These are phyloP conservation scores for Esox niger DNA, from an alignment of 2,113 vertebrate species.

Conservation along the genomic window DNA sequence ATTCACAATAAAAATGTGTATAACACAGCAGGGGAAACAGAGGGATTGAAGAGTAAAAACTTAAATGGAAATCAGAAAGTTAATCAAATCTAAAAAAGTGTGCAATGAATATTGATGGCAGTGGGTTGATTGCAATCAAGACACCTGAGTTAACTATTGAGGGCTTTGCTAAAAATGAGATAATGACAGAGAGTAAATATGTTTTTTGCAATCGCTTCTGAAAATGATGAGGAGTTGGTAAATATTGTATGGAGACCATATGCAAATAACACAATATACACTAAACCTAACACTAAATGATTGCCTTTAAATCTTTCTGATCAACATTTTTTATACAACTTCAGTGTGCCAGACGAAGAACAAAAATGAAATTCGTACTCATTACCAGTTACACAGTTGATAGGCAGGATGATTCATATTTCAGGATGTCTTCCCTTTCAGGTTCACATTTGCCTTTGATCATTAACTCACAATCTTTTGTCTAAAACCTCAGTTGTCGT, in stretches of 20 bases:
- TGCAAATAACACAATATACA: no score
- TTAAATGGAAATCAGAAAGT: neutral
- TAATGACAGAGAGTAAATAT: no score
- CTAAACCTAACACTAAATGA: no score
- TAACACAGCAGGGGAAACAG: neutral
- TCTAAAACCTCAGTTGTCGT: conserved; percentile 50
- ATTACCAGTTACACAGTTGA: conserved; percentile 9
- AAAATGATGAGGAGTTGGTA: no score
- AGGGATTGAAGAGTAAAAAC: neutral
- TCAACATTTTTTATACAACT: conserved; percentile 6
- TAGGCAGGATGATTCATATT: conserved; percentile 42
- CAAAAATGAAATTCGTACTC: neutral
- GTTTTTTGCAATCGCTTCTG: no score
- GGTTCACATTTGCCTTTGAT: conserved; percentile 51
- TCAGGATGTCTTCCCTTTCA: conserved; percentile 43
- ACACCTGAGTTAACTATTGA: neutral
- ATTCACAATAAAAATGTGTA: neutral
- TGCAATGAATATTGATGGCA: neutral
- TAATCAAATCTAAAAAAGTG: neutral
- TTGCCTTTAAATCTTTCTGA: neutral
- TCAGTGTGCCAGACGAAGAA: neutral
- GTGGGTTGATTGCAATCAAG: neutral
- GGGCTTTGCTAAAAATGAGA: neutral
- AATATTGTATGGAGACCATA: no score
- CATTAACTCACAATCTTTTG: conserved; percentile 46